Evolutionary conservation across 2,888 invertebrate genomes (phyloP).

Genomic region (Zhuqinia jingwanae): DNA sequence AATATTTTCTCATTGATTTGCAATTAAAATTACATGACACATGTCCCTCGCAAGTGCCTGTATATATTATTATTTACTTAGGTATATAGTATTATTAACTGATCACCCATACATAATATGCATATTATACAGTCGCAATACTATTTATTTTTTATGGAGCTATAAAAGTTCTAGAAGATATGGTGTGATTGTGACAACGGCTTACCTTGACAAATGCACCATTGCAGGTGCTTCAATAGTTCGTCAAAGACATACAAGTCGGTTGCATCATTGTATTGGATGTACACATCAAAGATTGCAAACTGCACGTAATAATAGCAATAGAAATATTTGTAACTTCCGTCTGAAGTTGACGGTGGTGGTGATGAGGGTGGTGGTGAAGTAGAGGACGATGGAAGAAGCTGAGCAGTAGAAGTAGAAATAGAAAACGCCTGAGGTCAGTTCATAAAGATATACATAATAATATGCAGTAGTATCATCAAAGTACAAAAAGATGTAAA

Average conservation of each 20-base stretch:
- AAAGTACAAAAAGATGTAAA: constrained; percentile 3
- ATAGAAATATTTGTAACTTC: constrained; percentile 76
- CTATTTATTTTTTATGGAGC: constrained; percentile 25
- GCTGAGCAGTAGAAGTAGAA: constrained; percentile 47
- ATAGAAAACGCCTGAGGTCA: constrained; percentile 65
- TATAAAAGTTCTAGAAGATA: constrained; percentile 13
- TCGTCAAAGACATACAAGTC: constrained; percentile 64
- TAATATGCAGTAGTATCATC: constrained; percentile 26
- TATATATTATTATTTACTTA: not conserved
- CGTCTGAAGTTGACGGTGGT: constrained; percentile 67
- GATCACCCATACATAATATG: too few relatives aligned
- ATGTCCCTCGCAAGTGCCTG: too few relatives aligned
- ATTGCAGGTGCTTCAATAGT: constrained; percentile 69
- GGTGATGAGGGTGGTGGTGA: constrained; percentile 23
- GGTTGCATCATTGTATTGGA: constrained; percentile 66
- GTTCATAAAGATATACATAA: constrained; percentile 59
- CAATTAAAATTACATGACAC: constrained; percentile 12
- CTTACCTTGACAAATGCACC: constrained; percentile 76
- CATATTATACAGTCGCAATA: not conserved
- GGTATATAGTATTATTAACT: too few relatives aligned
- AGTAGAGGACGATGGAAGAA: constrained; percentile 50
- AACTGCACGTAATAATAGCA: constrained; percentile 78
- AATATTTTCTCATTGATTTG: constrained; percentile 13
- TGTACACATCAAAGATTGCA: constrained; percentile 75
- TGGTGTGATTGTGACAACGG: not conserved